These are phyloP conservation scores for Chaetogeoica ovagalla DNA, from an alignment of 2,888 invertebrate species.

Conservation along the genomic window DNA sequence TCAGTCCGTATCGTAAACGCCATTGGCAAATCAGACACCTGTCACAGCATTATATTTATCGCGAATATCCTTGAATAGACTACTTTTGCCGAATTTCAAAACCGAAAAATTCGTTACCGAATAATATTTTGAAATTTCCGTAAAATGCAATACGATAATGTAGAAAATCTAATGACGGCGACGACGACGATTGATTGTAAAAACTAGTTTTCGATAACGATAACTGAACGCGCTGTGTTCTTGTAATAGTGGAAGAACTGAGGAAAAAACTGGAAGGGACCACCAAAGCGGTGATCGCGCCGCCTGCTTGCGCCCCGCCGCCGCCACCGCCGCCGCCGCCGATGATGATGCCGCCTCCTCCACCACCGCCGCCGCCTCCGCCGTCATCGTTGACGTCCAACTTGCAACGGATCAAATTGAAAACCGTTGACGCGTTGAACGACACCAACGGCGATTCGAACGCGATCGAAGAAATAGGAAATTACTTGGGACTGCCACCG, in stretches of 20 bases:
- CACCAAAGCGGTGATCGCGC: slow-evolving; percentile 60
- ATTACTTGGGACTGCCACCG: slow-evolving; percentile 65
- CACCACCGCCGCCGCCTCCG: slow-evolving; percentile 55
- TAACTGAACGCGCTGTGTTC: no score
- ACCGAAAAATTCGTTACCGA: no score
- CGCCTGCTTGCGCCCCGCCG: slow-evolving; percentile 60
- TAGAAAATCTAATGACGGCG: no score
- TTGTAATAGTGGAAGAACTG: slow-evolving; percentile 55
- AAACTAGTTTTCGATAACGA: no score
- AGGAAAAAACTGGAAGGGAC: slow-evolving; percentile 56
- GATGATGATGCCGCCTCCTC: slow-evolving; percentile 57
- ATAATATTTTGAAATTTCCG: no score
- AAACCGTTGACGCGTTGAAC: slow-evolving; percentile 57
- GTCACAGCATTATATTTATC: no score
- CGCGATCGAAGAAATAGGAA: slow-evolving; percentile 65
- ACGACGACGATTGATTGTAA: no score
- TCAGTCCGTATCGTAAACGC: no score
- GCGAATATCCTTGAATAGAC: no score
- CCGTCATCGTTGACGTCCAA: slow-evolving; percentile 38
- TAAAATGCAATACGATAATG: no score
- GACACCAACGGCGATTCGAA: slow-evolving; percentile 56
- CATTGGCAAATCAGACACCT: no score
- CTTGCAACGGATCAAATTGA: slow-evolving; percentile 59
- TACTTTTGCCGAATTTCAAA: no score
- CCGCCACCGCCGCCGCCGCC: slow-evolving; percentile 58